Percentiles rank a stretch among this genome's conserved stretches.
Evolutionary conservation across 1,140 invertebrate species (phyloP).

Genomic region (Ephestia elutella): DNA sequence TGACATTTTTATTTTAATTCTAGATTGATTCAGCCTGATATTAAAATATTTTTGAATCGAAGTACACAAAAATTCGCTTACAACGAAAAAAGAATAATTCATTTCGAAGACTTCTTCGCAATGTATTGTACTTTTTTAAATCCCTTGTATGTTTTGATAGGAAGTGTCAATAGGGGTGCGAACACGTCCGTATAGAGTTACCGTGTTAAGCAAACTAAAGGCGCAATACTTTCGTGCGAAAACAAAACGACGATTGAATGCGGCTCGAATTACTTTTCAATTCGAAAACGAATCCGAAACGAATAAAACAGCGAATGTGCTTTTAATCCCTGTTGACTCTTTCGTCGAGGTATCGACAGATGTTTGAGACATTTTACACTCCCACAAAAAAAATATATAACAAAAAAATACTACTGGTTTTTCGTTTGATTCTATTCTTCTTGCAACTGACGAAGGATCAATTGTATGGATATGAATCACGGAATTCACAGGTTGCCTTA

Average conservation of each 20-base stretch:
- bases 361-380: background rate
- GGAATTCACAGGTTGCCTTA: no score
- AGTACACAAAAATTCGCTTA: no score
- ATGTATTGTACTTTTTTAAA: constrained; percentile 24
- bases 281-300: constrained; percentile 50
- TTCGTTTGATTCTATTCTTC: background rate
- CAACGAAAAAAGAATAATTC: no score
- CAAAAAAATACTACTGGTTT: background rate
- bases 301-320: constrained; percentile 31
- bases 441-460: background rate
- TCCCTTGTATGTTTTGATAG: constrained; percentile 63
- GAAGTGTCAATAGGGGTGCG: constrained; percentile 70
- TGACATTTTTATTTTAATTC: no score
- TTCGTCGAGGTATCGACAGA: constrained; percentile 1
- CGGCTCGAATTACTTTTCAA: constrained; percentile 65
- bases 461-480: background rate
- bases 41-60: no score
- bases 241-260: constrained; percentile 60
- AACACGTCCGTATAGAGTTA: constrained; percentile 54
- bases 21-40: no score
- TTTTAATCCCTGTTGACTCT: background rate
- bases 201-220: constrained; percentile 63
- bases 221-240: constrained; percentile 63
- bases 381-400: background rate
- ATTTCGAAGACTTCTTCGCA: background rate